These are phyloP conservation scores for Rambutsinella grinnellia DNA, from an alignment of 2,888 invertebrate genomes.

Conservation along the genomic window DNA sequence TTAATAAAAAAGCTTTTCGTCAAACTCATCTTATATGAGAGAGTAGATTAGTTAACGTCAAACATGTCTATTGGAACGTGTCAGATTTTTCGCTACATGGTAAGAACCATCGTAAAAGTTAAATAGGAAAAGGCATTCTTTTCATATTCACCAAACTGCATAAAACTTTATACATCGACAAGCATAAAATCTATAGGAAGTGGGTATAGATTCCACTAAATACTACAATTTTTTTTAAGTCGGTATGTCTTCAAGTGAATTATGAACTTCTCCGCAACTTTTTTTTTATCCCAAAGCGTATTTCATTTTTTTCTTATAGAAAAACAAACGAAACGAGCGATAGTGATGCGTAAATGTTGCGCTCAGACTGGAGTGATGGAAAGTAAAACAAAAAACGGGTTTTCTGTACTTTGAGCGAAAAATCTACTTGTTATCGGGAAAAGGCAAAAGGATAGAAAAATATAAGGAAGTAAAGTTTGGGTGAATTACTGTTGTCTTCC, in stretches of 20 bases:
- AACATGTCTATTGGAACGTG: background rate
- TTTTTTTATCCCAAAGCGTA: constrained; percentile 4
- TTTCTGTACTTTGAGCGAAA: background rate
- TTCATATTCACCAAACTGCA: too few relatives aligned
- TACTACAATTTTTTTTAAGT: too few relatives aligned
- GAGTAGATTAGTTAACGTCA: constrained; percentile 9
- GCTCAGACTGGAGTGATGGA: background rate
- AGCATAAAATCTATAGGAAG: too few relatives aligned
- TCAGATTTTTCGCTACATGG: constrained; percentile 25
- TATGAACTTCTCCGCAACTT: constrained; percentile 21
- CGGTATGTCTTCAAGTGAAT: too few relatives aligned
- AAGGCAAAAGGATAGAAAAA: background rate
- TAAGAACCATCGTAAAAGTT: background rate
- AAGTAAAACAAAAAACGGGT: background rate
- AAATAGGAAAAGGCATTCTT: too few relatives aligned
- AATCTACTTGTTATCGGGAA: background rate
- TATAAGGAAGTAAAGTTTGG: background rate
- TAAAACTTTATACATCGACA: constrained; percentile 10
- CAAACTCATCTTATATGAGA: background rate
- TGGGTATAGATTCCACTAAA: too few relatives aligned
- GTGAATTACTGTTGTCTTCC: too few relatives aligned
- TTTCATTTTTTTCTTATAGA: constrained; percentile 14
- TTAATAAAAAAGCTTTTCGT: background rate
- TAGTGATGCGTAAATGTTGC: too few relatives aligned
- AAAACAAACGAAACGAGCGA: constrained; percentile 16